Evolutionary conservation across 2,113 vertebrate genomes (phyloP), one percentile per base, ranked within the genome.

Genomic region (Ariopsis seemanni): DNA sequence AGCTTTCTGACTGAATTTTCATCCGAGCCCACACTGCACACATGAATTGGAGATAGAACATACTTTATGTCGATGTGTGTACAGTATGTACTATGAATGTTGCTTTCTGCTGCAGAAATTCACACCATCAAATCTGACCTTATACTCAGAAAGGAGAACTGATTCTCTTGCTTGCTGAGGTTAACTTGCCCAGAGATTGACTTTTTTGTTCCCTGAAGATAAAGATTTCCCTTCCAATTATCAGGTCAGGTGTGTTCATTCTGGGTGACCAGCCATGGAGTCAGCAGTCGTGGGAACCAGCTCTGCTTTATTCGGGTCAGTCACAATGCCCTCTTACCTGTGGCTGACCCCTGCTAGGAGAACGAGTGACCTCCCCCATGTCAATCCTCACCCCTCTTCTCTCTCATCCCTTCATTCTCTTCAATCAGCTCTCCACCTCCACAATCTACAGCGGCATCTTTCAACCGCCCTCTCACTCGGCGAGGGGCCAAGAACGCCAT

Each of bases 291-390:
- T 88, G 91, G 90, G 90, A 90, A 90, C 60, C 57, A 17, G 83
- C 11, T 67, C 34, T 42, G 12, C 79, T 82, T 83, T 85, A 80
- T 85, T 91, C 89, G 82, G 90, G 91, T 91, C 89, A 92, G 78
- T 48, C 83, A 65, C 79, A 82, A 88, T 86, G 87, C 60, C 85
- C 88, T 86, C 88, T 88, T 90, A 93, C 92, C 94, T 93, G 91
- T 89, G 90, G 78, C 83, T 91, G 91, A 93, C 92, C 93, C 91
- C 92, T 79, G 42, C 15, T 27, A 90, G 82, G 79, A 71, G 88
- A 62, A 69, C 79, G 42, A 87, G 79, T 87, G 82, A 90, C 77
- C 89, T 88, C 50, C 87, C 89, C 30, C 82, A 3, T 52, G 87
- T 92, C 91, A 90, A 90, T 94, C 80, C 89, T 91, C 81, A 86